Percentiles rank a stretch among this genome's conserved stretches.
phyloP scores from a whole-genome alignment of 2,888 invertebrate genomes.

The Leucophenga maculata region DNA sequence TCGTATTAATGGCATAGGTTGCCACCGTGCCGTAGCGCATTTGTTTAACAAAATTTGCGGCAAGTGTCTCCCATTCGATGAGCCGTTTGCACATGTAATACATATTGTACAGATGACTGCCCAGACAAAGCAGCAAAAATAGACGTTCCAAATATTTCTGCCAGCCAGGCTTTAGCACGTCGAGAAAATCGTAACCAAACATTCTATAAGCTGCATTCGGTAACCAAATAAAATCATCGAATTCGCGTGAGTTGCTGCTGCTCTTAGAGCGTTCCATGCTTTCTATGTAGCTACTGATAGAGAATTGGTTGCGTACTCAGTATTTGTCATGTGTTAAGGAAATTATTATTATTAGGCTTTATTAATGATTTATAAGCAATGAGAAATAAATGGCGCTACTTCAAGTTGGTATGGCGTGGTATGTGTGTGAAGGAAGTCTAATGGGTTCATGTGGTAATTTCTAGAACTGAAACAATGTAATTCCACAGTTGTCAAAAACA shows the following conservation, averaged over 20 bases:
- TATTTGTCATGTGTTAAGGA: no score
- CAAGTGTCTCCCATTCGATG: slow-evolving; percentile 30
- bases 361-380: no score
- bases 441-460: no score
- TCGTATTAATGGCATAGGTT: slow-evolving; percentile 23
- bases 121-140: neutral
- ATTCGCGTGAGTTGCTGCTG: neutral
- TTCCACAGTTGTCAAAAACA: no score
- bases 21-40: slow-evolving; percentile 31
- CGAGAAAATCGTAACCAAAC: slow-evolving; percentile 19
- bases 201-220: slow-evolving; percentile 25
- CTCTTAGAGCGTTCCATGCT: no score
- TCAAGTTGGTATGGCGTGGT: no score
- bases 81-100: slow-evolving; percentile 13
- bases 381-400: no score
- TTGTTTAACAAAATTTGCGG: slow-evolving; percentile 8
- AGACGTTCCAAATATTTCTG: neutral
- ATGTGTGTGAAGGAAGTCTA: no score
- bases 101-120: neutral
- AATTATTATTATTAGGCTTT: no score
- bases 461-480: no score
- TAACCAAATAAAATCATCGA: slow-evolving; percentile 29
- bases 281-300: no score
- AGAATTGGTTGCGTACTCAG: no score
- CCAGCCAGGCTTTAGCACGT: neutral